Conservation (phyloP, 2,113 vertebrate genomes). For the Oncorhynchus mykiss region DNA sequence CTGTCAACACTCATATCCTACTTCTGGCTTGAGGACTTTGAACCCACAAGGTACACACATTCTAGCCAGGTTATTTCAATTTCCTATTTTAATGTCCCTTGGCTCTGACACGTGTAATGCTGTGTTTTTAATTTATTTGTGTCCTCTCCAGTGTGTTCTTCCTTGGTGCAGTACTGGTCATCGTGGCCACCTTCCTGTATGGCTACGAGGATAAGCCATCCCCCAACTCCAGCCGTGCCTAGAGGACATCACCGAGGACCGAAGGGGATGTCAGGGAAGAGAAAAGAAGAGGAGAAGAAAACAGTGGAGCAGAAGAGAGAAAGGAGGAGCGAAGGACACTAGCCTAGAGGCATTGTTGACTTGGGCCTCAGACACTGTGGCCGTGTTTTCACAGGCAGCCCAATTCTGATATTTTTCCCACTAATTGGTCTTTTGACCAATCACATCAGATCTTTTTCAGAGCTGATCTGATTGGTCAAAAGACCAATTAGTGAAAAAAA, state of each 20-base stretch:
- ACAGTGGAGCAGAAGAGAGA: conserved; percentile 11
- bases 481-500: too few species aligned
- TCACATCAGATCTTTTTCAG: too few species aligned
- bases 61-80: neutral
- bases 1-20: conserved; percentile 96
- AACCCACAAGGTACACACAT: conserved; percentile 81
- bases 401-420: too few species aligned
- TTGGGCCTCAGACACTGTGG: too few species aligned
- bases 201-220: conserved; percentile 88
- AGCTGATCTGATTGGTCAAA: too few species aligned
- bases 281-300: conserved; percentile 7
- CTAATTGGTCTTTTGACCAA: too few species aligned
- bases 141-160: conserved; percentile 85
- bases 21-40: conserved; percentile 95
- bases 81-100: neutral
- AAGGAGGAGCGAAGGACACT: neutral
- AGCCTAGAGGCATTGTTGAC: neutral
- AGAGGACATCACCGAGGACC: conserved; percentile 11
- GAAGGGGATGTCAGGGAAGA: neutral
- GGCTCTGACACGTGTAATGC: neutral
- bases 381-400: too few species aligned
- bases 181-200: conserved; percentile 92
- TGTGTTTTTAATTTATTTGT: conserved; percentile 12
- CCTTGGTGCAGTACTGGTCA: conserved; percentile 89
- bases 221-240: conserved; percentile 87